Conservation (phyloP, 2,888 invertebrate species). For the Criorhina ranunculi region DNA sequence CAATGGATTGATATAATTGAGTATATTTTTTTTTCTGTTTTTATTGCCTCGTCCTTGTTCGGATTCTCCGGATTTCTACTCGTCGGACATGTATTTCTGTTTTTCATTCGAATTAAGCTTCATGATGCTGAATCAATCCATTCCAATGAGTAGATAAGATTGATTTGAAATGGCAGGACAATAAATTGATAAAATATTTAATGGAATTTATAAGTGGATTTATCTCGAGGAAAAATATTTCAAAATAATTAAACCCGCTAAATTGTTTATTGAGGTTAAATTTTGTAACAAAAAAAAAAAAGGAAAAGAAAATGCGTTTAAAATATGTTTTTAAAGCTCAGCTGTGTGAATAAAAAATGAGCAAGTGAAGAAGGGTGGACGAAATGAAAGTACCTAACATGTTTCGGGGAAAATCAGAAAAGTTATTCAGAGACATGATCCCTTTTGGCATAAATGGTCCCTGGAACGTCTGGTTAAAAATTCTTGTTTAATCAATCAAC, state of each 20-base stretch:
- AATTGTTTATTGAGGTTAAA: conserved; percentile 20
- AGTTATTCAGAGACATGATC: no score
- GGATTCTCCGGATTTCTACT: not conserved
- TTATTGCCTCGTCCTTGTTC: conserved; percentile 20
- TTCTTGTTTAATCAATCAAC: no score
- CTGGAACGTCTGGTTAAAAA: no score
- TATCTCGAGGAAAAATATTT: conserved; percentile 22
- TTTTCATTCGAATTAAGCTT: conserved; percentile 45
- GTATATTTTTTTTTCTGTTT: conserved; percentile 29
- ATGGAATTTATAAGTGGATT: conserved; percentile 72
- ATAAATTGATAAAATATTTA: conserved; percentile 80
- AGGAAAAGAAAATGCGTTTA: no score
- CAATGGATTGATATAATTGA: conserved; percentile 70
- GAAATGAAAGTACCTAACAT: no score
- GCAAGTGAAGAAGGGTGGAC: no score
- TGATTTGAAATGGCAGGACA: conserved; percentile 73
- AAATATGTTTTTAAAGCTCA: no score
- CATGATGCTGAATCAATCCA: conserved; percentile 66
- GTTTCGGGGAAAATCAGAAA: no score
- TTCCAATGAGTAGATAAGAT: conserved; percentile 66
- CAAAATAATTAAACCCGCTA: conserved; percentile 34
- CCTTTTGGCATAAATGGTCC: no score
- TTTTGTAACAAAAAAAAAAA: no score
- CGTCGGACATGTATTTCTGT: not conserved
- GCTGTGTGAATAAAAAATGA: no score